Percentiles rank a stretch among this genome's conserved stretches.
Evolutionary conservation across 2,888 invertebrate species (phyloP).

Genomic region (Gibbula magus): DNA sequence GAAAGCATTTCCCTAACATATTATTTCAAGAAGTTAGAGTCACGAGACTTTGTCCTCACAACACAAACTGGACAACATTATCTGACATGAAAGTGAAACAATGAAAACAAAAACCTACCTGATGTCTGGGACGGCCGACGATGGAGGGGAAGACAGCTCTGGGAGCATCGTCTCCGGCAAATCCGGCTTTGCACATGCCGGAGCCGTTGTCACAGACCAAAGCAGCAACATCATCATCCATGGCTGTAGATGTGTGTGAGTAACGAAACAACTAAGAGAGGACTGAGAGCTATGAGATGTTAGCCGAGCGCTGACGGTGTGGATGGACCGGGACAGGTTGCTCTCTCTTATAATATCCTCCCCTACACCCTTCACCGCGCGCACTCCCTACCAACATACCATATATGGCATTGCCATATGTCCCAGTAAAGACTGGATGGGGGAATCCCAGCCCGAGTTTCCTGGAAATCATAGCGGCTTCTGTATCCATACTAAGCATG

Average conservation of each 20-base stretch:
- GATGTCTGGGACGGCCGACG: constrained; percentile 59
- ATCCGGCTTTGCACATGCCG: constrained; percentile 76
- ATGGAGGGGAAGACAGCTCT: constrained; percentile 59
- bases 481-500: neutral
- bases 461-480: neutral
- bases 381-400: neutral
- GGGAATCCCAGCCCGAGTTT: neutral
- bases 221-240: constrained; percentile 74
- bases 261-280: neutral
- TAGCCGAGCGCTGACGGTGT: constrained; percentile 12
- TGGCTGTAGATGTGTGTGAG: neutral
- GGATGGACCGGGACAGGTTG: neutral
- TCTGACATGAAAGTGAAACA: neutral
- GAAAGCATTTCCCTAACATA: too few species aligned
- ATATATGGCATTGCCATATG: constrained; percentile 11
- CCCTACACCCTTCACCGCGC: neutral
- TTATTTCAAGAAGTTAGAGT: too few species aligned
- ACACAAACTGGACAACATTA: neutral
- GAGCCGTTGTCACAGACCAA: constrained; percentile 86
- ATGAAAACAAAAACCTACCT: constrained; percentile 41
- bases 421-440: neutral
- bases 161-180: constrained; percentile 60
- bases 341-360: constrained; percentile 9
- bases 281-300: neutral
- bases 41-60: neutral